A percentile compares a stretch with the other conserved stretches of the same genome.
Conservation (phyloP, 2,113 vertebrate genomes). For the Alaudala cheleensis region DNA sequence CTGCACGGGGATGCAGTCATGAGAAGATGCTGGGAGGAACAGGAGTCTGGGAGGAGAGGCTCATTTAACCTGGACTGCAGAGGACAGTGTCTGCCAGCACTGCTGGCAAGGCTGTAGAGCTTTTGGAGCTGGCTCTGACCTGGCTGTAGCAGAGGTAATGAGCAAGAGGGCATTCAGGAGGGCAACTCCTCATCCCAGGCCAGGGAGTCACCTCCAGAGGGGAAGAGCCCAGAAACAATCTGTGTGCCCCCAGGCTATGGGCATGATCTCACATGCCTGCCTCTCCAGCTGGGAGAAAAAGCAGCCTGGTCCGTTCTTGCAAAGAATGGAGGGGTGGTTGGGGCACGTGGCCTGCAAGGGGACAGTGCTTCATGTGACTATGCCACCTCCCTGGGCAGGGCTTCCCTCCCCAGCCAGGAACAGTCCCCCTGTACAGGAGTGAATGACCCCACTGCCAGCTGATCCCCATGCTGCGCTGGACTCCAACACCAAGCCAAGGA, state of each 20-base stretch:
- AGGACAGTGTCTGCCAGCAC: conserved; percentile 36
- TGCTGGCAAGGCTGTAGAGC: conserved; percentile 43
- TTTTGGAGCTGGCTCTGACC: conserved; percentile 33
- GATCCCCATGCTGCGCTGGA: fast-evolving
- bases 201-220: neutral
- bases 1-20: neutral
- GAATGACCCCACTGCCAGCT: neutral
- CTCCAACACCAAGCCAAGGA: neutral
- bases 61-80: conserved; percentile 54
- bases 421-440: neutral
- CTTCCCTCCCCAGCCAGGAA: neutral
- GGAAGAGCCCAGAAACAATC: neutral
- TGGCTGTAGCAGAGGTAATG: neutral
- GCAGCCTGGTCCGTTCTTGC: fast-evolving
- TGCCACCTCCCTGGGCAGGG: neutral
- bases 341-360: neutral
- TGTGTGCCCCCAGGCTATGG: no score
- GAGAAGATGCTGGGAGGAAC: neutral
- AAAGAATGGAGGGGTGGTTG: neutral
- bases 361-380: neutral
- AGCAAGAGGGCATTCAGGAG: neutral
- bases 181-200: neutral
- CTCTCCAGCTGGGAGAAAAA: neutral
- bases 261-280: fast-evolving
- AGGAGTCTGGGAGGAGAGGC: neutral